These are phyloP conservation scores for Dendrocincla tyrannina DNA, from an alignment of 2,797 vertebrate species.

Conservation along the genomic window DNA sequence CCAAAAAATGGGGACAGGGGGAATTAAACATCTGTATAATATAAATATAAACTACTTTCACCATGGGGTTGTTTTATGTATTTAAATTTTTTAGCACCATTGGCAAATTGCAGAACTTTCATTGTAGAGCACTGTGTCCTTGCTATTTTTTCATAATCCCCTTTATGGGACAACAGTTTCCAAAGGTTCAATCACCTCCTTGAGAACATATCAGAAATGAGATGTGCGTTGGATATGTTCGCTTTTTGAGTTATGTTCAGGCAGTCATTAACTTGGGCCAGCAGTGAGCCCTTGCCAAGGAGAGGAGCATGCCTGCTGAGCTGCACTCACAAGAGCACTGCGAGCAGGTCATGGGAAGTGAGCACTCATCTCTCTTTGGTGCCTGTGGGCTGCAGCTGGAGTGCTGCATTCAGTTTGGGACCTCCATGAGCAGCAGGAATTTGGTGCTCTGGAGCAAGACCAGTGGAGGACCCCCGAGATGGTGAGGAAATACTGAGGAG, in stretches of 20 bases:
- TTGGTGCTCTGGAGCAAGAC: background rate
- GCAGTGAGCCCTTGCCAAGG: background rate
- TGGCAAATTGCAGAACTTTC: background rate
- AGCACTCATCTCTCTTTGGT: background rate
- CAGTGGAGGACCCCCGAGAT: background rate
- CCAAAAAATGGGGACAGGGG: accelerated
- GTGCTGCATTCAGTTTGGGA: accelerated
- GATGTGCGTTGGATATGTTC: background rate
- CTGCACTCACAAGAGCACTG: background rate
- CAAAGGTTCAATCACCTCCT: background rate
- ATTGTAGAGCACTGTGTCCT: background rate
- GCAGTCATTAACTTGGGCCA: background rate
- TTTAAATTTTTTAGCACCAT: background rate
- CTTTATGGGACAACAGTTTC: background rate
- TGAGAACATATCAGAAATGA: background rate
- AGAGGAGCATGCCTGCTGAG: background rate
- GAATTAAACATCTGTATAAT: background rate
- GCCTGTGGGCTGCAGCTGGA: background rate
- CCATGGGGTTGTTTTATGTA: background rate
- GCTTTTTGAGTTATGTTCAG: background rate
- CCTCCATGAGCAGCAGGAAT: background rate
- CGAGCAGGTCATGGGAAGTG: background rate
- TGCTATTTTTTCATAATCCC: background rate
- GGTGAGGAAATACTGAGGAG: background rate
- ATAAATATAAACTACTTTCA: background rate